phyloP scores from a whole-genome alignment of 2,888 invertebrate genomes.

The Bellardia pandia region DNA sequence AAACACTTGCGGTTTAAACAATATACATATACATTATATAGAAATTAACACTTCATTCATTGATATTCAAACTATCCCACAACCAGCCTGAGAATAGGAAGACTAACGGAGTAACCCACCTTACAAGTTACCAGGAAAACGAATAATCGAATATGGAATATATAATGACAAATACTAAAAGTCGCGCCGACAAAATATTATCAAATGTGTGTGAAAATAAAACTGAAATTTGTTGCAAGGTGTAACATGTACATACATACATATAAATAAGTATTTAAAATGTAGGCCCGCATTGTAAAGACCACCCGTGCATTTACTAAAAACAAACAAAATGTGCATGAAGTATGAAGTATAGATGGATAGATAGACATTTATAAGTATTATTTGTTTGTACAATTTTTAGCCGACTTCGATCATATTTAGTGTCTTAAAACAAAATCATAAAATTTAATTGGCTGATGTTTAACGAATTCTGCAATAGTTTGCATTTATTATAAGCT shows the following conservation, averaged over 20 bases:
- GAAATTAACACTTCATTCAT: not conserved
- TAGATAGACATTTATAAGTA: not conserved
- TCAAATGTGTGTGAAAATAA: constrained; percentile 25
- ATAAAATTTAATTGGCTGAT: constrained; percentile 33
- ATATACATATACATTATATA: no score
- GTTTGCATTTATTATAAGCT: not conserved
- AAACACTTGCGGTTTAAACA: no score
- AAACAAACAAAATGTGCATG: constrained; percentile 1
- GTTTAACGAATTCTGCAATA: not conserved
- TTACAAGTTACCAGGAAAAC: not conserved
- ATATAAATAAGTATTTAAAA: not conserved
- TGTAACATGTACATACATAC: not conserved
- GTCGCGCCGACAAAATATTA: constrained; percentile 22
- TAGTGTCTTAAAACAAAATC: constrained; percentile 20
- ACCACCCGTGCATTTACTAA: constrained; percentile 42
- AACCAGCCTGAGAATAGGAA: not conserved
- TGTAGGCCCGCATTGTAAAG: not conserved
- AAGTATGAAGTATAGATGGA: not conserved
- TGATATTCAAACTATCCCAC: not conserved
- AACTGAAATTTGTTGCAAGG: constrained; percentile 23
- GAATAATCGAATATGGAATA: not conserved
- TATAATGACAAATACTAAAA: not conserved
- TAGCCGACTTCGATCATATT: constrained; percentile 41
- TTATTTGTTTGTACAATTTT: not conserved
- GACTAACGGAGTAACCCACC: not conserved